Evolutionary conservation across 2,113 vertebrate species (phyloP).

Genomic region (Anseranas semipalmata): DNA sequence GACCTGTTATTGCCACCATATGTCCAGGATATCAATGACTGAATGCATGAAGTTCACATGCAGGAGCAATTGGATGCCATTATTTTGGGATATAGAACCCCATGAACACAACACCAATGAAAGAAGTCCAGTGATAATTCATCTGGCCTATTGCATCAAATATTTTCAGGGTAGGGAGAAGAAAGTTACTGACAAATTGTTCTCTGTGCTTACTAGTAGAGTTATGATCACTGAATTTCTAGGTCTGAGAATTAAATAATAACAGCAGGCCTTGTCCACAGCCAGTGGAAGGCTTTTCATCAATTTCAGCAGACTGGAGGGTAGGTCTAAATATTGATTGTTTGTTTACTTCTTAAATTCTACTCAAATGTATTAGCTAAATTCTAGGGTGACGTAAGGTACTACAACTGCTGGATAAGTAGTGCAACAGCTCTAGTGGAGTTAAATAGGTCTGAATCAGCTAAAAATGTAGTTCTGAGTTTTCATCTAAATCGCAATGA

Average conservation of each 20-base stretch:
- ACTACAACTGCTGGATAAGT: not conserved
- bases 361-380: not conserved
- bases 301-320: not conserved
- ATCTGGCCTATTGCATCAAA: not conserved
- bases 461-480: not conserved
- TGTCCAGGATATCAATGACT: not conserved
- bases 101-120: not conserved
- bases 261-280: not conserved
- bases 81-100: not conserved
- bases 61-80: not conserved
- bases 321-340: not conserved
- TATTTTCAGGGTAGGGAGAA: not conserved
- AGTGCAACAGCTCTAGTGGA: not conserved
- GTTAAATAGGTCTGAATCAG: not conserved
- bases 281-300: not conserved
- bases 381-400: not conserved
- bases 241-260: not conserved
- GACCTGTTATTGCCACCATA: rapidly evolving
- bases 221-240: not conserved
- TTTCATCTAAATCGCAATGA: not conserved
- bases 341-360: not conserved
- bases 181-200: not conserved
- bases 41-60: not conserved
- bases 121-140: not conserved
- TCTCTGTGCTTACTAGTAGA: not conserved